Conservation (phyloP, 2,888 invertebrate genomes). For the Conus canariensis region DNA sequence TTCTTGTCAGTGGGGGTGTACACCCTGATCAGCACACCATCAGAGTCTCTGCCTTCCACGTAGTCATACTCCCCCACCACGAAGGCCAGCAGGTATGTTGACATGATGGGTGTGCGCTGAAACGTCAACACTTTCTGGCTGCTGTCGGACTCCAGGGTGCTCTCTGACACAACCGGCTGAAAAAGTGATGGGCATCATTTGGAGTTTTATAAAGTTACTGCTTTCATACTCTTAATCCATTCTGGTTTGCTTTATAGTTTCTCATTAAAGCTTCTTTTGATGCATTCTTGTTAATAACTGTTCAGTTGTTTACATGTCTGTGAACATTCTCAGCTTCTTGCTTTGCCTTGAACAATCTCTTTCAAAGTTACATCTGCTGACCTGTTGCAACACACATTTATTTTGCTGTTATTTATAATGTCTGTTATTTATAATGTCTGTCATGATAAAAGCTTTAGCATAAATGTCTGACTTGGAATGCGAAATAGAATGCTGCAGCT, state of each 20-base stretch:
- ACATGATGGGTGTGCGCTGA: constrained; percentile 94
- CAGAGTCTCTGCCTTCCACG: constrained; percentile 90
- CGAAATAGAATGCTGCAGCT: no score
- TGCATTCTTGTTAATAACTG: no score
- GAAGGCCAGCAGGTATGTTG: constrained; percentile 95
- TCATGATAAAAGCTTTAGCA: no score
- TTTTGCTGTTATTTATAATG: no score
- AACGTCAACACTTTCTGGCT: constrained; percentile 85
- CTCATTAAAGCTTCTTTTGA: no score
- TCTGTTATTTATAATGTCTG: no score
- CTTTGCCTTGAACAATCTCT: no score
- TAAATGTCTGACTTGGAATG: no score
- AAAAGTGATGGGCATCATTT: constrained; percentile 1
- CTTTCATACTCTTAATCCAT: not conserved
- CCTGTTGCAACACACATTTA: no score
- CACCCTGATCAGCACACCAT: constrained; percentile 85
- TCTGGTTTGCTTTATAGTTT: constrained; percentile 1
- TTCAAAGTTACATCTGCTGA: no score
- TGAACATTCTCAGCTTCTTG: no score
- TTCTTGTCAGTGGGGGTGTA: constrained; percentile 91
- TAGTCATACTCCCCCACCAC: constrained; percentile 97
- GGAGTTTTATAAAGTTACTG: not conserved
- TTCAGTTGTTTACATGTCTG: no score
- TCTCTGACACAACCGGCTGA: constrained; percentile 72
- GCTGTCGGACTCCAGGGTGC: constrained; percentile 62